Evolutionary conservation across 2,113 vertebrate species (phyloP), one percentile per base, ranked within the genome.

Genomic region (Quiscalus mexicanus): DNA sequence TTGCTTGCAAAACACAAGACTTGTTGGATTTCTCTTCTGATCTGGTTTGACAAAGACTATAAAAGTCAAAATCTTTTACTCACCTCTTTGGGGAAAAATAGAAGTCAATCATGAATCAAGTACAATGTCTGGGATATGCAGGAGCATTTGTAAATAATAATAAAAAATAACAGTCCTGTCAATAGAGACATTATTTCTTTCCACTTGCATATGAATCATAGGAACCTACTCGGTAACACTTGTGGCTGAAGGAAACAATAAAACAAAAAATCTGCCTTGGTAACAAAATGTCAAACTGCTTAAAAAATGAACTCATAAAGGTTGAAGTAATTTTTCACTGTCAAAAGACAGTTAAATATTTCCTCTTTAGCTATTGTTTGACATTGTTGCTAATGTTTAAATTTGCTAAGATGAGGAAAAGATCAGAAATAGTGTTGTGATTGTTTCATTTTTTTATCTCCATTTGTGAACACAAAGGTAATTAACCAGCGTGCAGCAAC

Each of bases 241-340:
- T 30, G 45, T 37, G 71, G 28, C 73, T 84, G 71, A 70, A 85
- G 79, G 47, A 84, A 96, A 95, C 41, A 96, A 84, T 77, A 81
- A 83, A 74, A 59, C 65, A 65, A 83, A 74, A 85, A 64, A 73
- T 35, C 21, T 59, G 35, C 45, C 64, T 82, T 78, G 30, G 75
- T n/a, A 82, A 80, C 2, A 0, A 97, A 96, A 94, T 86, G 71
- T 84, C 86, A 95, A 62, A 55, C 62, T 88, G 25, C 50, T 73
- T 88, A 67, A 76, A 91, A 90, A 90, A 65, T 58, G 70, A 89
- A 70, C 35, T 59, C 25, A 5, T 58, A 77, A 94, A 90, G 30
- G 81, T 58, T 96, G 82, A 84, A 90, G 62, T 64, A 80, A 90
- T 95, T 96, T 91, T 93, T 96, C 84, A 90, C 56, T 91, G 87